These are phyloP conservation scores for Drosophila sp. DNA, from an alignment of 1,140 invertebrate genomes.

Conservation along the genomic window DNA sequence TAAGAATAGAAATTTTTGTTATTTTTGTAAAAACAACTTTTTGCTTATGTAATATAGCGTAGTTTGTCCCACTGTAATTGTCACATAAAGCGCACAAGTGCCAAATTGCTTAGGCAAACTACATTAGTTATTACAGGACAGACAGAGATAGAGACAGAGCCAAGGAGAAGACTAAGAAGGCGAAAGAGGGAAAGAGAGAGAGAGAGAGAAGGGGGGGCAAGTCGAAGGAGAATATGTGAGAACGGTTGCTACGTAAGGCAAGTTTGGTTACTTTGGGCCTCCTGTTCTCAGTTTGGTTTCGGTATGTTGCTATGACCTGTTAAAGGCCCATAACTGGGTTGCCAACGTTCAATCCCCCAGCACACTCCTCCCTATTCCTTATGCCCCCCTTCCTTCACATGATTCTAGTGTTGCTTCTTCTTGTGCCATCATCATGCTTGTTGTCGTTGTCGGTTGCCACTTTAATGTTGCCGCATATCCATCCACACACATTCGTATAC, in stretches of 20 bases:
- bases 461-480: constrained; percentile 37
- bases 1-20: too few species aligned
- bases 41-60: not conserved
- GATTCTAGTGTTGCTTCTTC: not conserved
- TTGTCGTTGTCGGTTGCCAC: constrained; percentile 13
- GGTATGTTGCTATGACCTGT: constrained; percentile 54
- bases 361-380: not conserved
- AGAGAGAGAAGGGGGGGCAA: not conserved
- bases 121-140: constrained; percentile 65
- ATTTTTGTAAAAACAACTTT: too few species aligned
- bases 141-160: not conserved
- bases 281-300: constrained; percentile 13
- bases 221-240: not conserved
- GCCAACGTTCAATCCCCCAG: not conserved
- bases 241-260: constrained; percentile 50
- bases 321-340: constrained; percentile 55
- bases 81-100: constrained; percentile 69
- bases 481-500: constrained; percentile 35
- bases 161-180: not conserved
- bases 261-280: constrained; percentile 36
- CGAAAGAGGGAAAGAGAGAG: not conserved
- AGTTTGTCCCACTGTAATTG: constrained; percentile 28
- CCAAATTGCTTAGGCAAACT: constrained; percentile 75
- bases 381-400: not conserved
- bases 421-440: not conserved